These are phyloP conservation scores for Aldabrachelys gigantea DNA, from an alignment of 2,113 vertebrate species.

Conservation along the genomic window DNA sequence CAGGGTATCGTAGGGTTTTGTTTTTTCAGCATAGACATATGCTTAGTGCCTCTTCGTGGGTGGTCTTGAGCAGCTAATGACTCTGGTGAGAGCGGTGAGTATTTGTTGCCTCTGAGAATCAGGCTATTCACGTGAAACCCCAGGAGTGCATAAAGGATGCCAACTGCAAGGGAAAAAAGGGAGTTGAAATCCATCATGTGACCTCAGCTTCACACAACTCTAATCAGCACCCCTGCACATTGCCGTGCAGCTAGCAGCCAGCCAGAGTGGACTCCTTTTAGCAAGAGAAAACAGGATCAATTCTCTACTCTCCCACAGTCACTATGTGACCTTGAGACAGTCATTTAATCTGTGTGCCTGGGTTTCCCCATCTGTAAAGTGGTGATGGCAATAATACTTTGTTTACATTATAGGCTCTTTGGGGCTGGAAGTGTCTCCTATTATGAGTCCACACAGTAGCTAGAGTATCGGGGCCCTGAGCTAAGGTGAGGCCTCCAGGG, in stretches of 20 bases:
- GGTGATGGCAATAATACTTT: background rate
- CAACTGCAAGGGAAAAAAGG: background rate
- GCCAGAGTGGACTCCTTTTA: accelerated
- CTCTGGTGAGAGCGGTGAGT: background rate
- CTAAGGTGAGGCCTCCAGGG: background rate
- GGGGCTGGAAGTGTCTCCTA: accelerated
- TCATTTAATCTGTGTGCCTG: background rate
- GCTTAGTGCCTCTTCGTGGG: background rate
- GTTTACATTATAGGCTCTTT: background rate
- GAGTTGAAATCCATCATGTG: background rate
- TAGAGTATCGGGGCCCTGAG: background rate
- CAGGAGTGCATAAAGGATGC: background rate
- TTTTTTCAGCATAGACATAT: background rate
- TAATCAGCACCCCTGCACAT: background rate
- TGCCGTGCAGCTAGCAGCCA: background rate
- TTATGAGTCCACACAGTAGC: background rate
- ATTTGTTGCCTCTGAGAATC: background rate
- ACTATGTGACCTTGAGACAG: background rate
- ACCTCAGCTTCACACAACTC: background rate
- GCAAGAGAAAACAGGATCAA: background rate
- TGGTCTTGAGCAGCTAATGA: background rate
- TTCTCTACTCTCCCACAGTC: background rate
- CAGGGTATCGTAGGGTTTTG: background rate
- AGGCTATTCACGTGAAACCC: background rate
- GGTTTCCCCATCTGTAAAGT: background rate